Base-by-base conservation (phyloP, 2,797 vertebrate species). In the Euthynnus affinis region DNA sequence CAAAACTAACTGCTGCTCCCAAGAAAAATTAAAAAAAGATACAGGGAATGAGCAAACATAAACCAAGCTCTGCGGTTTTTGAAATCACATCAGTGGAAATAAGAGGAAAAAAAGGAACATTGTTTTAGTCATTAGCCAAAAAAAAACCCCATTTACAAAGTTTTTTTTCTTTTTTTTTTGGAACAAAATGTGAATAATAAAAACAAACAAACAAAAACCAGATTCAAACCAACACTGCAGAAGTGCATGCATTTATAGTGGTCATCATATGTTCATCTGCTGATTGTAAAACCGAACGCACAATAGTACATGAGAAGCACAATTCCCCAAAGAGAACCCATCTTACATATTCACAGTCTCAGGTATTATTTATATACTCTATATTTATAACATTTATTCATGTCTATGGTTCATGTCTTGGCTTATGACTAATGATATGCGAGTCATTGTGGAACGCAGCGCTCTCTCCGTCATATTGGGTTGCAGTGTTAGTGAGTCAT, bases 161-260 rank as follows among this genome's bases (percentile, higher is more conserved):
- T 34, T 42, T 58, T 66, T 56, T 55, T 51, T 76, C 53, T 52
- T 64, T 56, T 55, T 51, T 76, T 49, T 51, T 58, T 53, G 61
- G 57, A 86, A 89, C 57, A 82, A 86, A 84, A 78, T 2, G n/a
- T 66, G 51, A 82, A 80, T 51, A 42, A 77, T 76, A 58, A 37
- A 65, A 63, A 48, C 65, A 76, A 84, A 46, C 56, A 80, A 88
- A 78, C 75, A 73, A 79, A 89, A 81, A 72, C 61, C 78, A 78
- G 75, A 88, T 83, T 81, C 66, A 93, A 94, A 85, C 82, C 75
- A 92, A 93, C 91, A 90, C 87, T 89, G 92, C 86, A 92, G 92
- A 93, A 94, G 85, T 94, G 94, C 95, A 96, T 96, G 95, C 95
- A 95, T 91, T 91, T 93, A 92, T 94, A 94, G 92, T 95, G 93